Base-by-base conservation (phyloP, 2,113 vertebrate genomes). In the Otolemur garnettii region DNA sequence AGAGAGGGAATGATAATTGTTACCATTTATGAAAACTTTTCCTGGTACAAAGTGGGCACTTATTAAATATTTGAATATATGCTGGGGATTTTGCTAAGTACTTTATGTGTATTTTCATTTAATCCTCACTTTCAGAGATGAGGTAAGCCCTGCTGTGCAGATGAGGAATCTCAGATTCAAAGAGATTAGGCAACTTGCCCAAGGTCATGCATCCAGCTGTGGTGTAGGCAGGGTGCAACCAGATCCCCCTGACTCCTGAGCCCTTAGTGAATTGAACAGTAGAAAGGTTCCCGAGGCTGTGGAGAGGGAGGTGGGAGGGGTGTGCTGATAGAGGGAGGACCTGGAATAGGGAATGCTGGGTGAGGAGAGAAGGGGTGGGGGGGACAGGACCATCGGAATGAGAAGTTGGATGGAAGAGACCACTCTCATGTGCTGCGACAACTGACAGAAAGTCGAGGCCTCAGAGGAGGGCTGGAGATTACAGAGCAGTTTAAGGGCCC, bases 101-200 rank as follows among this genome's bases (percentile, higher is more conserved):
- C 30, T 89, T 45, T 55, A 0, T 1, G 12, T 72, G 8, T 80
- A 50, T 50, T 87, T 80, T 89, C 17, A 60, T 53, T 87, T 90
- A 91, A 79, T 86, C 62, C 26, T 83, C 57, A 45, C 75, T 95
- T 91, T 85, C 30, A 87, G 72, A 92, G 75, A 80, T 90, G 81
- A 62, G 59, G 66, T 92, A 88, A 93, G 35, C 53, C 50, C 72
- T 64, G 50, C 13, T 90, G 55, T n/a, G 33, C 77, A n/a, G 50
- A 62, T 55, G 71, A 53, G 14, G 84, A 30, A 35, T 62, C 78
- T 66, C 2, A 35, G 62, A 14, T 94, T 88, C 79, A 90, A 92
- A 91, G 77, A 68, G 77, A 79, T 92, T 62, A 69, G 85, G 64
- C 87, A 81, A 28, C 30, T 87, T 5, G 2, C 57, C 81, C 35